Percentiles rank a stretch among this genome's conserved stretches.
Evolutionary conservation across 2,113 vertebrate species (phyloP).

Genomic region (Psophia crepitans): DNA sequence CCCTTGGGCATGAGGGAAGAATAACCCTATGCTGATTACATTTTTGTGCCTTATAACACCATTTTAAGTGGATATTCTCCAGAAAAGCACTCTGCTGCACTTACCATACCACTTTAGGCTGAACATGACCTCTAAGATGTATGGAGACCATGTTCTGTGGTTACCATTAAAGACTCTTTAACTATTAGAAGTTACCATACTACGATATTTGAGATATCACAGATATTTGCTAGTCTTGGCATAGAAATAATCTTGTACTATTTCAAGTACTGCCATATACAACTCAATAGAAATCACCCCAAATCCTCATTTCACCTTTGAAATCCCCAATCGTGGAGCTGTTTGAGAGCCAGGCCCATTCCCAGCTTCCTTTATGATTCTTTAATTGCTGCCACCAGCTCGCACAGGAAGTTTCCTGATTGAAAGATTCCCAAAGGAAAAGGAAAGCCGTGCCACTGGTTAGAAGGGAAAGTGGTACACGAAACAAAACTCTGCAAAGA

Average conservation of each 20-base stretch:
- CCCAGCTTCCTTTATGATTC: background rate
- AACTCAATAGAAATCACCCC: background rate
- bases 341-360: background rate
- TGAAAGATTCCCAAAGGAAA: constrained; percentile 14
- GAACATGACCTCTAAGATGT: background rate
- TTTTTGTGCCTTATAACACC: background rate
- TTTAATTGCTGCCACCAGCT: background rate
- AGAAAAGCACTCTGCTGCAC: background rate
- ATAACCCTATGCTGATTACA: background rate
- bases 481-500: background rate
- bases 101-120: background rate
- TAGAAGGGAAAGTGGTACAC: background rate
- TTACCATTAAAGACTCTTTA: background rate
- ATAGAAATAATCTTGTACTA: background rate
- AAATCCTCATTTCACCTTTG: background rate
- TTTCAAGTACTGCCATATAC: background rate
- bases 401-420: background rate
- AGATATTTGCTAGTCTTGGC: background rate
- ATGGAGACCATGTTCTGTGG: background rate
- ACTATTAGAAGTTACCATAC: background rate
- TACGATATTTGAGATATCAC: background rate
- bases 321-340: background rate
- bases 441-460: background rate
- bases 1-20: background rate
- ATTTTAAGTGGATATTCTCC: background rate